Evolutionary conservation across 2,113 vertebrate genomes (phyloP), one percentile per base, ranked within the genome.

Genomic region (Hipposideros armiger): DNA sequence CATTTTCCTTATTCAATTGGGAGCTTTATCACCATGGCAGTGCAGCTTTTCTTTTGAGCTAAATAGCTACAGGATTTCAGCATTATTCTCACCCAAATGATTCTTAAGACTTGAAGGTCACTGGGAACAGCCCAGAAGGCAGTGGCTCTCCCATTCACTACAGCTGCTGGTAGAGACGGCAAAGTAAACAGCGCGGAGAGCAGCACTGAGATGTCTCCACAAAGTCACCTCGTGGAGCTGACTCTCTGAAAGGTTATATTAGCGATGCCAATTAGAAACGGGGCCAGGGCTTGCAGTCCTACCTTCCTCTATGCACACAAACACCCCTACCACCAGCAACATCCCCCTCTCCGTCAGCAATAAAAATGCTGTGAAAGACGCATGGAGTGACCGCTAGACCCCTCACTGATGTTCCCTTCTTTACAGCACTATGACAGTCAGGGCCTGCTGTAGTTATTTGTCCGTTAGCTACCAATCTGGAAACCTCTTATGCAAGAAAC

Each of bases 21-120:
- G 82, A 94, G 93, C 88, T 96, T 97, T 85, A 97, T 97, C 95
- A 94, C 91, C 94, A 95, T 82, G 72, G 77, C 77, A 96, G 84
- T 89, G 32, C 26, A 89, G 88, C 72, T 93, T 95, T 96, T 95
- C 91, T 77, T 83, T 87, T 58, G 30, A 94, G 90, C n/a, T 87
- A 93, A 82, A 84, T 1, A 95, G 62, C 76, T 77, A 73, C 54
- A 93, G 81, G 84, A 87, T 92, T 88, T 97, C 86, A 89, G 85
- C 94, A 94, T 96, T 97, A 89, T 78, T 93, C 58, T 96, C 84
- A 97, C 52, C 40, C 92, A 96, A 82, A 94, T 93, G 69, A 60
- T 89, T 96, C 78, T 70, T 62, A 94, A 91, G 52, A 96, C 69
- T 64, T 47, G 28, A 85, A 58, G 58, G 84, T 90, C 87, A 90